Percentiles rank a stretch among this genome's conserved stretches.
phyloP scores from a whole-genome alignment of 2,888 invertebrate species.

The Neria commutata region DNA sequence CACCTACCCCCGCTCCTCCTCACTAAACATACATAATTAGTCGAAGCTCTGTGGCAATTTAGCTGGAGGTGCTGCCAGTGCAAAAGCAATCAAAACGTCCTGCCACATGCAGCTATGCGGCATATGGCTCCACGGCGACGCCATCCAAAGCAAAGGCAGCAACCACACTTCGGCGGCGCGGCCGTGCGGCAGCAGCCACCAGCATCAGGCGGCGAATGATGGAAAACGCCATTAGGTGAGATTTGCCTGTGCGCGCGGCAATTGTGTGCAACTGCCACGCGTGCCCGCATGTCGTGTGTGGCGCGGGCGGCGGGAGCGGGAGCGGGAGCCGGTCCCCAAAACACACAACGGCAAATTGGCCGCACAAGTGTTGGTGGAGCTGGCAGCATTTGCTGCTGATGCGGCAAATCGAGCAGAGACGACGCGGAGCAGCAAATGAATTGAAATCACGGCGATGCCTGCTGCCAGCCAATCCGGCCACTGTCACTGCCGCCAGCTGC shows the following conservation, averaged over 20 bases:
- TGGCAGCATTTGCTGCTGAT: conserved; percentile 50
- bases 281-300: neutral
- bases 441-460: conserved; percentile 59
- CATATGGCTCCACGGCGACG: conserved; percentile 31
- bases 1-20: too few relatives aligned
- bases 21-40: too few relatives aligned
- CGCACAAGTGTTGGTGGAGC: conserved; percentile 41
- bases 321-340: neutral
- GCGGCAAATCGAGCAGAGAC: conserved; percentile 38
- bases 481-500: conserved; percentile 31
- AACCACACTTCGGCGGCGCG: conserved; percentile 12
- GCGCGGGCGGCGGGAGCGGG: conserved; percentile 9
- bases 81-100: too few relatives aligned
- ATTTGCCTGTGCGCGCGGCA: conserved; percentile 57
- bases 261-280: conserved; percentile 43
- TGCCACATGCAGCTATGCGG: too few relatives aligned
- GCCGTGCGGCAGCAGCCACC: conserved; percentile 23
- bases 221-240: conserved; percentile 60
- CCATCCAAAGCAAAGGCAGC: conserved; percentile 10
- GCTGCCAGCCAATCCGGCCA: conserved; percentile 9
- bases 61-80: too few relatives aligned
- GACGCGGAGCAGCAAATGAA: conserved; percentile 48
- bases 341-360: conserved; percentile 52
- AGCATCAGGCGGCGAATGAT: conserved; percentile 59
- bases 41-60: too few relatives aligned